A percentile compares a stretch with the other conserved stretches of the same genome.
phyloP scores from a whole-genome alignment of 2,113 vertebrate species.

The Clarias batrachus region DNA sequence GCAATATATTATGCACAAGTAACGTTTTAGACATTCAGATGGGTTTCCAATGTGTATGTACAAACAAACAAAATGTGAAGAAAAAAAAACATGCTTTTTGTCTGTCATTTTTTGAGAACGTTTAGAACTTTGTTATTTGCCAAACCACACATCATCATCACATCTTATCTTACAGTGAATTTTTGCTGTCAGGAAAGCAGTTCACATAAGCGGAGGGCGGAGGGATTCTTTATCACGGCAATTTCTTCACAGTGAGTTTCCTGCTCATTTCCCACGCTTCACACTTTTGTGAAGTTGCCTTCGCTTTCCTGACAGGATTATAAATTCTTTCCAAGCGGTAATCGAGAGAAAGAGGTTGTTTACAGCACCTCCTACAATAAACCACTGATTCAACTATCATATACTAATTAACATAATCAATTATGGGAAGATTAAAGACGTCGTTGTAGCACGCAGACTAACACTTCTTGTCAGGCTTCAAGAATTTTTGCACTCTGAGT shows the following conservation, averaged over 20 bases:
- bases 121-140: not conserved
- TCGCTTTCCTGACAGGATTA: not conserved
- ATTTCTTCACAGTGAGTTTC: no score
- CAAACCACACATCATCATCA: not conserved
- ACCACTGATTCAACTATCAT: not conserved
- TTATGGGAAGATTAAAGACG: not conserved
- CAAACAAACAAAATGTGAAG: no score
- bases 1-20: no score
- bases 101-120: not conserved
- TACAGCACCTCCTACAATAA: not conserved
- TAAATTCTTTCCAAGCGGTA: not conserved
- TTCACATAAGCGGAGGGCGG: not conserved
- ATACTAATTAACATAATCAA: constrained; percentile 24
- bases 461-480: not conserved
- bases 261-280: not conserved
- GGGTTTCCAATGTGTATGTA: no score
- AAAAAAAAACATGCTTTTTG: no score
- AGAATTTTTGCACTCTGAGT: not conserved
- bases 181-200: not conserved
- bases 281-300: not conserved
- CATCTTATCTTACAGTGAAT: not conserved
- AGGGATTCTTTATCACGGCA: not conserved
- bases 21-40: no score
- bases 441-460: not conserved
- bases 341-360: not conserved